These are phyloP conservation scores for Arctopsyche grandis DNA, from an alignment of 1,140 invertebrate species.

Conservation along the genomic window DNA sequence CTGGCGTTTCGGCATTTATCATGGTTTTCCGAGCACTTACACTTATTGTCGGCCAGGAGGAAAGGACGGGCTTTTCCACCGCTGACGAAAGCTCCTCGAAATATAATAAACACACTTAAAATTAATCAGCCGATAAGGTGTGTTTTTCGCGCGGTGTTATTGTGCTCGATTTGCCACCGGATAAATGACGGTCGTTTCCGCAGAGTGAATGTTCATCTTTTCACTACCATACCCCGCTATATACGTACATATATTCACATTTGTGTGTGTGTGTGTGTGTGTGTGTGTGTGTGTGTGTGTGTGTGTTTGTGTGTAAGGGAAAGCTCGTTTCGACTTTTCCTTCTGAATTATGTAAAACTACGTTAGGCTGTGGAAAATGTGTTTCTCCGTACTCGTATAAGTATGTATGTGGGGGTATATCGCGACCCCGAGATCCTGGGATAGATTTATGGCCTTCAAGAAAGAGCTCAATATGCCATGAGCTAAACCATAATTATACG, in stretches of 20 bases:
- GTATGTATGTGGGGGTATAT: not conserved
- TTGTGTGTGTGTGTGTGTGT: not conserved
- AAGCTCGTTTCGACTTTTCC: slow-evolving; percentile 27
- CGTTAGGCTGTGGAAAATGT: not conserved
- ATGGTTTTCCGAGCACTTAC: slow-evolving; percentile 17
- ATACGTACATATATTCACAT: not conserved
- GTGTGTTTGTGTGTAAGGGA: not conserved
- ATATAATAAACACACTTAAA: slow-evolving; percentile 6
- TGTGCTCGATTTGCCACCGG: not conserved
- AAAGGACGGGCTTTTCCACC: no score
- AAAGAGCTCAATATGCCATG: slow-evolving; percentile 6
- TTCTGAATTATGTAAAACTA: slow-evolving; percentile 22
- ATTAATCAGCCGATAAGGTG: slow-evolving; percentile 32
- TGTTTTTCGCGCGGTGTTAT: not conserved
- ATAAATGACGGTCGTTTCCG: slow-evolving; percentile 6
- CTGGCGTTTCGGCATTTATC: not conserved
- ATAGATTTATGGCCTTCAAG: not conserved
- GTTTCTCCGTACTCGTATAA: not conserved
- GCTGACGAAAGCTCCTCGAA: not conserved
- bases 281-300: no score
- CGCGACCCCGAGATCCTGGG: not conserved
- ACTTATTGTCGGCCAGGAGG: not conserved
- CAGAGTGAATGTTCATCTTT: not conserved
- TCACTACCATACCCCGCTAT: no score
- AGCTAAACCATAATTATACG: not conserved